Base-by-base conservation (phyloP, 1,140 invertebrate species). In the Lucilia sericata region DNA sequence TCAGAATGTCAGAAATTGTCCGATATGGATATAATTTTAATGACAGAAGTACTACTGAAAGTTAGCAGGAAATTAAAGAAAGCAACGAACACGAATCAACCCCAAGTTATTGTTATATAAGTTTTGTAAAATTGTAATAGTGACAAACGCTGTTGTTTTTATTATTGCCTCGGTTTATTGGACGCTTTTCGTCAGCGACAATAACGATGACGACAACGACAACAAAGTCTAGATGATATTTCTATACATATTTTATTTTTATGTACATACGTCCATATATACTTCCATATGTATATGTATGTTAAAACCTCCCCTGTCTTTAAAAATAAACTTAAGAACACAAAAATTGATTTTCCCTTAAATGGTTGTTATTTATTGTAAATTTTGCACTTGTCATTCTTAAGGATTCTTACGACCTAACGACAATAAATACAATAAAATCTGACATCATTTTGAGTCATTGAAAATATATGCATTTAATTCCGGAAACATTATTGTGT, bases 381-480 rank as follows among this genome's bases (percentile, higher is more conserved):
- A 60, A 60, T n/a, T 60, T 60, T 60, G 55, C 55, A 60, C 55
- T 60, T 60, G 55, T 60, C n/a, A 60, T 60, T 60, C n/a, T 60
- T 60, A n/a, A 60, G 55, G 55, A 60, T 60, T 60, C 55, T 17
- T 60, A 42, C 42, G 42, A 60, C 55, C 55, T n/a, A n/a, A 7
- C 55, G 13, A 60, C 7, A 7, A n/a, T 7, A 7, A 17, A 60
- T 60, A 17, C 55, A 60, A n/a, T 60, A 17, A 60, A 60, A n/a
- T 17, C 55, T 60, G 55, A 60, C 55, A 60, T 60, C 55, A 60
- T 60, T 60, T 60, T 60, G 55, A n/a, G 14, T 60, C 55, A 60
- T 42, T 30, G 25, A 30, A 1, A 30, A 30, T 30, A 30, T 30
- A 30, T 30, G 25, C 25, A 42, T 5, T 42, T 42, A 2, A 42